Percentiles rank a stretch among this genome's conserved stretches.
Evolutionary conservation across 2,888 invertebrate species (phyloP).

Genomic region (Epinotia demarniana): DNA sequence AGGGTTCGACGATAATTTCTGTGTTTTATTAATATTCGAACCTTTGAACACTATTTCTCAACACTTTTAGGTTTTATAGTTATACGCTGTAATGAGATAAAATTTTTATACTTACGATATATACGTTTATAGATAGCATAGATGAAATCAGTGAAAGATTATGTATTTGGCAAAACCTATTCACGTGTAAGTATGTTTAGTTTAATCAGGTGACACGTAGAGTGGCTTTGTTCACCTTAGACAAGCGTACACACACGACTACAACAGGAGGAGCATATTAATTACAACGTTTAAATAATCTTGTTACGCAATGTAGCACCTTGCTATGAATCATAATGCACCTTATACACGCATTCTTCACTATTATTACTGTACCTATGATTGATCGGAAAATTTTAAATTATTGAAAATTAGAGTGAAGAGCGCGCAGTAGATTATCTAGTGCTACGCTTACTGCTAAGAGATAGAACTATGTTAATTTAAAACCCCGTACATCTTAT

Average conservation of each 20-base stretch:
- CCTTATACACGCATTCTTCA: conserved; percentile 19
- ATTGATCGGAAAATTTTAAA: neutral
- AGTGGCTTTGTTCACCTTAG: conserved; percentile 15
- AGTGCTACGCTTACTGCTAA: neutral
- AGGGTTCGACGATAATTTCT: conserved; percentile 7
- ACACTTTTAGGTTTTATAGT: neutral
- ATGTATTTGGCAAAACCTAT: neutral
- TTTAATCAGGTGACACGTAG: conserved; percentile 24
- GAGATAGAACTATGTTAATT: neutral
- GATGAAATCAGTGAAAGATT: neutral
- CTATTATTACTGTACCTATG: conserved; percentile 1
- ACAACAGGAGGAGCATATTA: conserved; percentile 61
- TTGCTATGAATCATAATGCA: conserved; percentile 36
- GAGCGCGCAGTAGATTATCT: neutral
- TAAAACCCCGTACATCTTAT: too few species aligned
- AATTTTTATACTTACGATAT: neutral
- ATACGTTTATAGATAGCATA: neutral
- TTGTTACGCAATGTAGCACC: conserved; percentile 56
- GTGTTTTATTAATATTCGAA: neutral
- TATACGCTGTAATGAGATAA: neutral
- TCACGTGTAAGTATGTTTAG: conserved; percentile 7
- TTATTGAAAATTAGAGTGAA: neutral
- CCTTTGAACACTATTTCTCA: neutral
- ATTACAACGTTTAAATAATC: conserved; percentile 53
- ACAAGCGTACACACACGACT: conserved; percentile 51